Conservation (phyloP, 2,113 vertebrate genomes). For the Anser cygnoides region DNA sequence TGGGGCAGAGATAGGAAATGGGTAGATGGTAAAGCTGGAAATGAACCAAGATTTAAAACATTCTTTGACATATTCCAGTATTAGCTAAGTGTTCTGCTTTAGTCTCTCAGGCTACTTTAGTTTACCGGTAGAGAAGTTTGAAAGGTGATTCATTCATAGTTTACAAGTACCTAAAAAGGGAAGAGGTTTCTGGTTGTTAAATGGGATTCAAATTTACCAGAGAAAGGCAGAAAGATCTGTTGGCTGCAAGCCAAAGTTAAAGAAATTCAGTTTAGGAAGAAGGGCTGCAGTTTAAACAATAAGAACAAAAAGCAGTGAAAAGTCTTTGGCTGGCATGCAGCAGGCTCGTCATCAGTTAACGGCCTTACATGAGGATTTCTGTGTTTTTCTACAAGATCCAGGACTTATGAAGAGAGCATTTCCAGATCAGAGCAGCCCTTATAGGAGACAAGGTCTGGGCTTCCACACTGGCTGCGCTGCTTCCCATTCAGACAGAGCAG, state of each 20-base stretch:
- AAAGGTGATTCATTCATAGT: slow-evolving; percentile 42
- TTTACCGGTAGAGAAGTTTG: slow-evolving; percentile 31
- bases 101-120: neutral
- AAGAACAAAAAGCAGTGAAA: neutral
- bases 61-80: neutral
- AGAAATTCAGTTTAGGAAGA: slow-evolving; percentile 3
- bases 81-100: neutral
- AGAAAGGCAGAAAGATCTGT: neutral
- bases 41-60: neutral
- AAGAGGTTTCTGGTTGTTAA: slow-evolving; percentile 43
- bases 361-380: slow-evolving; percentile 8
- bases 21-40: neutral
- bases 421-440: neutral
- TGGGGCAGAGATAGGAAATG: neutral
- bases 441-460: neutral
- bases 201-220: slow-evolving; percentile 24
- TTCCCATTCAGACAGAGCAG: neutral
- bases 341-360: neutral
- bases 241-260: slow-evolving; percentile 27
- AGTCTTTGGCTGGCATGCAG: neutral
- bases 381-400: slow-evolving; percentile 4
- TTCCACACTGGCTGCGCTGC: neutral
- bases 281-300: slow-evolving; percentile 30
- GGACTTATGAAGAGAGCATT: neutral
- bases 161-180: slow-evolving; percentile 54